Conservation (phyloP, 2,113 vertebrate species). For the Hippocampus guttulatus region DNA sequence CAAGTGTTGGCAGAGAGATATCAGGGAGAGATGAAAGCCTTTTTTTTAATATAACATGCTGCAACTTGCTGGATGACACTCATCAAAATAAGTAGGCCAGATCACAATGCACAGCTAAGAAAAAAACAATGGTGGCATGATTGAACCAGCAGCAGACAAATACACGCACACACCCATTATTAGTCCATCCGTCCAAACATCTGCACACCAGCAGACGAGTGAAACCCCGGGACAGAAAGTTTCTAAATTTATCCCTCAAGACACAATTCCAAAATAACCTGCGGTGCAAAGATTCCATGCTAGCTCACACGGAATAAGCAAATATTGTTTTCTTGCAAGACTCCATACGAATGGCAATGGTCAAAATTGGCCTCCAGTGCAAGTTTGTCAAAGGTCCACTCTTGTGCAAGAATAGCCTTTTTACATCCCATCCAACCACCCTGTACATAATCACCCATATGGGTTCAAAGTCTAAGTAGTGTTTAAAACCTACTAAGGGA, state of each 20-base stretch:
- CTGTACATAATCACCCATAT: slow-evolving; percentile 29
- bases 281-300: background rate
- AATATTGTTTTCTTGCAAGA: background rate
- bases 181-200: slow-evolving; percentile 18
- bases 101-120: background rate
- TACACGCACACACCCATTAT: background rate
- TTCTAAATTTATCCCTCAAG: slow-evolving; percentile 4
- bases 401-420: slow-evolving; percentile 22
- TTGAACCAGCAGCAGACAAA: slow-evolving; percentile 29
- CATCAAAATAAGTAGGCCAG: background rate
- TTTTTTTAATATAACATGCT: background rate
- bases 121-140: slow-evolving; percentile 42
- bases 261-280: slow-evolving; percentile 22
- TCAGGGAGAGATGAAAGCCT: background rate
- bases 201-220: slow-evolving; percentile 17
- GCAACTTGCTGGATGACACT: background rate
- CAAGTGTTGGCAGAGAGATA: background rate
- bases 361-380: slow-evolving; percentile 7
- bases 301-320: background rate
- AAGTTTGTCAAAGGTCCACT: slow-evolving; percentile 16
- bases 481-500: background rate
- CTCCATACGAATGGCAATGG: background rate
- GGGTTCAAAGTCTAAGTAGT: slow-evolving; percentile 3
- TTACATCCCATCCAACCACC: slow-evolving; percentile 17
- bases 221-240: slow-evolving; percentile 4